phyloP scores from a whole-genome alignment of 2,888 invertebrate species.

The Chrysolina americana region DNA sequence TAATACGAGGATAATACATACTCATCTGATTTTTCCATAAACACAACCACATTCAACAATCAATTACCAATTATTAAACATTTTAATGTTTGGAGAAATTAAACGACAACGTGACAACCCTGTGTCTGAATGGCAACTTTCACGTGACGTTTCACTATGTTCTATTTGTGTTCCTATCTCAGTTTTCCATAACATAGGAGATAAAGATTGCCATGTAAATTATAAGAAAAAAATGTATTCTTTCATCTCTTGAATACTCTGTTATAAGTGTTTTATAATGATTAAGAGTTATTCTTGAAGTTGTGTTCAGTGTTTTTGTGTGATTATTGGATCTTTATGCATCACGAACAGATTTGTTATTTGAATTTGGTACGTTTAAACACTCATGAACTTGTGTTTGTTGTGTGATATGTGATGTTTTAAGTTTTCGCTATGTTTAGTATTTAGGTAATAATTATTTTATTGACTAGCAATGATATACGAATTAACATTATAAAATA shows the following conservation, averaged over 20 bases:
- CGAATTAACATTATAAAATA: conserved; percentile 34
- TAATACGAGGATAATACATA: no score
- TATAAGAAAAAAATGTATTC: conserved; percentile 42
- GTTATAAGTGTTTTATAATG: conserved; percentile 36
- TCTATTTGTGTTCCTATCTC: conserved; percentile 59
- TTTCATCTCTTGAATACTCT: conserved; percentile 34
- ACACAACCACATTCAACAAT: neutral
- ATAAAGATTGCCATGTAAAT: conserved; percentile 55
- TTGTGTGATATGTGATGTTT: conserved; percentile 39
- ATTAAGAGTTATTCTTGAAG: conserved; percentile 36
- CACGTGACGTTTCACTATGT: conserved; percentile 56
- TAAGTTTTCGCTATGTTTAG: conserved; percentile 45
- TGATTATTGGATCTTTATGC: conserved; percentile 11
- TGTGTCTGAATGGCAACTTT: conserved; percentile 46
- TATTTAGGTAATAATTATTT: conserved; percentile 31
- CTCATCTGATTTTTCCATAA: no score
- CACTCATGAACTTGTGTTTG: conserved; percentile 40
- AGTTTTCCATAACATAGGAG: conserved; percentile 57
- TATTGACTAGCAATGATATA: neutral
- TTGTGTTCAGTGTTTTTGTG: conserved; percentile 21
- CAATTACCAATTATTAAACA: neutral
- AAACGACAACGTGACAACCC: conserved; percentile 27
- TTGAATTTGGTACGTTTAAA: conserved; percentile 49
- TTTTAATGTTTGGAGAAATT: conserved; percentile 4
- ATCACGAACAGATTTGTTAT: conserved; percentile 20